These are phyloP conservation scores for Andrena camellia DNA, from an alignment of 2,888 invertebrate species.

Conservation along the genomic window DNA sequence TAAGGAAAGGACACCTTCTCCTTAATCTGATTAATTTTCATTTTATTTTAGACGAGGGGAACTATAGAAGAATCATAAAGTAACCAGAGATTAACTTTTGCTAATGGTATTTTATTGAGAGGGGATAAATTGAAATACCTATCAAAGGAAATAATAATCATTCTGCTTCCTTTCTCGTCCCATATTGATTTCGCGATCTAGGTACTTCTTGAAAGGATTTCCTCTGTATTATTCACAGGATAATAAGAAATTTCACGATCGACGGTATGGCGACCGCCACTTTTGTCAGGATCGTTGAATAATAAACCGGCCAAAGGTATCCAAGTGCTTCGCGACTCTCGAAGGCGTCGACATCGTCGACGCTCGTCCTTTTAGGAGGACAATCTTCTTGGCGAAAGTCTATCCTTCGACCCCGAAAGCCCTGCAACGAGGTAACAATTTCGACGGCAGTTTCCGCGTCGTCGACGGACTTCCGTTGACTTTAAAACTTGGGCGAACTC, in stretches of 20 bases:
- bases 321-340: constrained; percentile 24
- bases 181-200: background rate
- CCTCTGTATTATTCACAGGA: background rate
- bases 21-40: background rate
- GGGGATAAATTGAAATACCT: background rate
- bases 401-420: constrained; percentile 18
- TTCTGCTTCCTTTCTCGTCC: background rate
- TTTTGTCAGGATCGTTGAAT: constrained; percentile 57
- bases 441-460: constrained; percentile 18
- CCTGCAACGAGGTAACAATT: constrained; percentile 28
- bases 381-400: constrained; percentile 46
- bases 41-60: background rate
- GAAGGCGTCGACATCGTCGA: constrained; percentile 17
- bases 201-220: background rate
- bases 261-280: constrained; percentile 24
- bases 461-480: constrained; percentile 24
- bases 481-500: constrained; percentile 15
- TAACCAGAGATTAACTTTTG: constrained; percentile 15
- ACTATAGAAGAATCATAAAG: background rate
- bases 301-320: constrained; percentile 51
- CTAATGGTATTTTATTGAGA: constrained; percentile 22
- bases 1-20: background rate
- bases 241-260: background rate
- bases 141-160: background rate
- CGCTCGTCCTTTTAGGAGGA: constrained; percentile 21